A percentile compares a stretch with the other conserved stretches of the same genome.
Evolutionary conservation across 2,888 invertebrate species (phyloP).

Genomic region (Diogma glabrata): DNA sequence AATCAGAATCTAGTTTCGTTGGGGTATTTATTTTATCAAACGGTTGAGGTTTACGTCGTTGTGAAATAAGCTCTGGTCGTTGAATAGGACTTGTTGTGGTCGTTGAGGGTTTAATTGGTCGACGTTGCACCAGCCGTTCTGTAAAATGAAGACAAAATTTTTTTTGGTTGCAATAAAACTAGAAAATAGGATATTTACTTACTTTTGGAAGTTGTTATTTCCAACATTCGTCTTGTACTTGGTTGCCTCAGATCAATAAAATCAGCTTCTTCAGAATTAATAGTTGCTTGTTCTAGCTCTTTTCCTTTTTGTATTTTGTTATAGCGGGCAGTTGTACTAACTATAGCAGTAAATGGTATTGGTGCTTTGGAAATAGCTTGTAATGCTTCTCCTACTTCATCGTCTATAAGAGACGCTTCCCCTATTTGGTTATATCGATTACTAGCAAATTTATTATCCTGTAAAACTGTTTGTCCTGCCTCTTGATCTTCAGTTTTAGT

Average conservation of each 20-base stretch:
- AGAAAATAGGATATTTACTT: slow-evolving; percentile 17
- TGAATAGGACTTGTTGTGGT: slow-evolving; percentile 27
- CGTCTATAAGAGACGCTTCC: slow-evolving; percentile 10
- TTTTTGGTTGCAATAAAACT: too few relatives aligned
- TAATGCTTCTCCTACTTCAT: slow-evolving; percentile 21
- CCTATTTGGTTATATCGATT: slow-evolving; percentile 30
- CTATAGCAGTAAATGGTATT: slow-evolving; percentile 13
- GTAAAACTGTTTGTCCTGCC: slow-evolving; percentile 31
- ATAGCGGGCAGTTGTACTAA: too few relatives aligned
- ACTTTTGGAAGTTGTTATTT: slow-evolving; percentile 11
- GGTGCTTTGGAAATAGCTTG: slow-evolving; percentile 22
- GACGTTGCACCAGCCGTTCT: slow-evolving; percentile 16
- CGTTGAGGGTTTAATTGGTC: slow-evolving; percentile 26
- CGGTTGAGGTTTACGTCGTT: slow-evolving; percentile 22
- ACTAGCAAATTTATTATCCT: slow-evolving; percentile 26
- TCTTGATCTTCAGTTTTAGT: slow-evolving; percentile 28
- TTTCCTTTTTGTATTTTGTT: too few relatives aligned
- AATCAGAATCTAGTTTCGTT: slow-evolving; percentile 16
- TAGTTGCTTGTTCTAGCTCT: too few relatives aligned
- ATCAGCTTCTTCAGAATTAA: neutral
- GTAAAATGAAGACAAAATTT: neutral
- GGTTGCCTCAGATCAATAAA: slow-evolving; percentile 5
- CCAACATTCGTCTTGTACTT: slow-evolving; percentile 10
- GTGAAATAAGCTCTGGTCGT: slow-evolving; percentile 25
- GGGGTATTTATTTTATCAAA: slow-evolving; percentile 28